These are phyloP conservation scores for Centroberyx gerrardi DNA, from an alignment of 2,797 vertebrate genomes.

Conservation along the genomic window DNA sequence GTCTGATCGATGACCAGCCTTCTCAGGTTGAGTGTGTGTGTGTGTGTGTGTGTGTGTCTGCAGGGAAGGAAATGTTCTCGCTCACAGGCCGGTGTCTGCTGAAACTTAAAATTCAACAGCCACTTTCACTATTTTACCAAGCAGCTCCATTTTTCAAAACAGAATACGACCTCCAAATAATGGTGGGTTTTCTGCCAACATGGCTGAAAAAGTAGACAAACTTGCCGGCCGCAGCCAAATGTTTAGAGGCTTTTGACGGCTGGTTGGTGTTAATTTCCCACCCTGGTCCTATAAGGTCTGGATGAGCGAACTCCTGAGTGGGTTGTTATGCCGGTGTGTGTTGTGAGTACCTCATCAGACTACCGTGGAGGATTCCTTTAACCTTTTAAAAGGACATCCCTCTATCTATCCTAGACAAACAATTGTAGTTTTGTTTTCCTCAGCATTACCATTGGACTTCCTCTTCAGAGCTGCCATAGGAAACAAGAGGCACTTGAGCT, in stretches of 20 bases:
- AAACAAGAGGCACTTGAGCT: constrained; percentile 40
- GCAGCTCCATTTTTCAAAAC: not conserved
- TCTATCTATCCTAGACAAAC: constrained; percentile 4
- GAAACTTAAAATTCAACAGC: not conserved
- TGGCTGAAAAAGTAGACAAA: constrained; percentile 17
- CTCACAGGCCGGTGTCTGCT: constrained; percentile 3
- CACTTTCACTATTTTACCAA: not conserved
- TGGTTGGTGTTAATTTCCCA: not conserved
- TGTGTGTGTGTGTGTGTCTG: constrained; percentile 8
- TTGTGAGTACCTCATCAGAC: too few species aligned
- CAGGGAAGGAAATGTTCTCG: constrained; percentile 9
- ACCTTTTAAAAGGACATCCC: constrained; percentile 22
- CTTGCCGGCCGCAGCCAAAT: not conserved
- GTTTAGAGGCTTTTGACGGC: not conserved
- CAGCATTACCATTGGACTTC: constrained; percentile 22
- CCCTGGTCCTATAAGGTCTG: not conserved
- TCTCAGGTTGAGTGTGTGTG: constrained; percentile 1
- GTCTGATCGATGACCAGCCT: constrained; percentile 33
- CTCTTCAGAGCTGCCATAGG: constrained; percentile 22
- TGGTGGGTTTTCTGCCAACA: too few species aligned
- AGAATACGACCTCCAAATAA: not conserved
- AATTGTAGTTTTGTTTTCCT: not conserved
- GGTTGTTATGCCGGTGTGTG: too few species aligned
- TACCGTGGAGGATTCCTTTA: not conserved
- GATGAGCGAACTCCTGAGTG: not conserved